Evolutionary conservation across 2,888 invertebrate genomes (phyloP).

Genomic region (Ornithoptera alexandrae): DNA sequence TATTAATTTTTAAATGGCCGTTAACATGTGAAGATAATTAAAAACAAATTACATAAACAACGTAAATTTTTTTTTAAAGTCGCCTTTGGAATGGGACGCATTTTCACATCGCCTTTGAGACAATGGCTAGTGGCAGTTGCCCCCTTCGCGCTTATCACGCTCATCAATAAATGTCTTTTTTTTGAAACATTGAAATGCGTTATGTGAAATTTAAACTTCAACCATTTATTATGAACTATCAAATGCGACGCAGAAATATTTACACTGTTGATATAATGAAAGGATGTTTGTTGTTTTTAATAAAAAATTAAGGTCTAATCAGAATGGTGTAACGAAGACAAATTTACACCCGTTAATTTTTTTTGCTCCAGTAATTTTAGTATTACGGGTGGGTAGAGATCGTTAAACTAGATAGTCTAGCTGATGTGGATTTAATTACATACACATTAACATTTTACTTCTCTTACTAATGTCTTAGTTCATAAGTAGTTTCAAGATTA

Average conservation of each 20-base stretch:
- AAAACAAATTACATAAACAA: constrained; percentile 60
- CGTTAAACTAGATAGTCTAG: constrained; percentile 62
- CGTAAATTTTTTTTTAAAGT: constrained; percentile 57
- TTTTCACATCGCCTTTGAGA: constrained; percentile 68
- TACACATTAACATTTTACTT: constrained; percentile 53
- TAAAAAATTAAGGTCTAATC: constrained; percentile 20
- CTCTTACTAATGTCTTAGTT: not conserved
- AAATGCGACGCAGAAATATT: constrained; percentile 25
- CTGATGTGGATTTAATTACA: constrained; percentile 69
- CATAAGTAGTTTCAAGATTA: not conserved
- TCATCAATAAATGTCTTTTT: constrained; percentile 70
- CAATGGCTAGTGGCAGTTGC: constrained; percentile 74
- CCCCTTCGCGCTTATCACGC: constrained; percentile 59
- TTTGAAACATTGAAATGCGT: constrained; percentile 57
- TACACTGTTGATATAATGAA: constrained; percentile 27
- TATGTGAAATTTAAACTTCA: constrained; percentile 70
- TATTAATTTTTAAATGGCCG: not conserved
- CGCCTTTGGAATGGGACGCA: constrained; percentile 55
- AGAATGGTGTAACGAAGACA: constrained; percentile 22
- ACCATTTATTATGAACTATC: constrained; percentile 31
- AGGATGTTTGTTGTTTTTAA: constrained; percentile 16
- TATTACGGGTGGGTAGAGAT: constrained; percentile 66
- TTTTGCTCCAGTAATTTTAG: constrained; percentile 31
- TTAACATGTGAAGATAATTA: constrained; percentile 47
- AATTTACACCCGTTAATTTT: constrained; percentile 24